Base-by-base conservation (phyloP, 2,888 invertebrate genomes). In the Mythimna ferrago region DNA sequence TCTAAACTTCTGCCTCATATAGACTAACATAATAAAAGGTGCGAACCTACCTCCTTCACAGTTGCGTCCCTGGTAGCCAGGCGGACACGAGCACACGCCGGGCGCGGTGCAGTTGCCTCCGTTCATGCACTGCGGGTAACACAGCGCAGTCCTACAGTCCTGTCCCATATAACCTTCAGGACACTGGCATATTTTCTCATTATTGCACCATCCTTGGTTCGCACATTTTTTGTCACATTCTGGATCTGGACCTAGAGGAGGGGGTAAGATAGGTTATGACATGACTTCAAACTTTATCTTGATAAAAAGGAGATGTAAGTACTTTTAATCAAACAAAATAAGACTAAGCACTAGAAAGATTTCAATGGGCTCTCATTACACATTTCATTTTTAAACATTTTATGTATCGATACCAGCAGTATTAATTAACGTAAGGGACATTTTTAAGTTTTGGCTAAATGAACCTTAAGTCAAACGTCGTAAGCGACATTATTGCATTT, bases 71-170 rank as follows among this genome's bases (percentile, higher is more conserved):
- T 99, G 99, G 94, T 98, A 99, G 16, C 99, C 99, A n/a, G 97
- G 97, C 19, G 98, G 98, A 89, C 99, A 99, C 79, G 98, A 98
- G 92, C 99, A 99, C 5, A 98, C 96, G 2, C 99, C 99, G 6
- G 99, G 99, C 44, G 98, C 98, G 26, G 98, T 98, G 92, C 99
- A 99, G 90, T 98, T 98, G 11, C 99, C 99, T 9, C 98, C 98
- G 93, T 99, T 99, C 97, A 99, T 98, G 90, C 99, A 99, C 90
- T 98, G 98, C 48, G 99, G 99, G 95, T 98, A 99, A 91, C 99
- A 99, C 56, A 99, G 97, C 53, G 99, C 99, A 80, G 98, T 98
- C 89, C 98, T 97, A 88, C 99, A 99, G 91, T 98, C 98, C 87
- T 98, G 98, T 4, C 99, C 99, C 97, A 99, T 98, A 91, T 99